phyloP scores from a whole-genome alignment of 2,113 vertebrate species.

The Etia nguti region DNA sequence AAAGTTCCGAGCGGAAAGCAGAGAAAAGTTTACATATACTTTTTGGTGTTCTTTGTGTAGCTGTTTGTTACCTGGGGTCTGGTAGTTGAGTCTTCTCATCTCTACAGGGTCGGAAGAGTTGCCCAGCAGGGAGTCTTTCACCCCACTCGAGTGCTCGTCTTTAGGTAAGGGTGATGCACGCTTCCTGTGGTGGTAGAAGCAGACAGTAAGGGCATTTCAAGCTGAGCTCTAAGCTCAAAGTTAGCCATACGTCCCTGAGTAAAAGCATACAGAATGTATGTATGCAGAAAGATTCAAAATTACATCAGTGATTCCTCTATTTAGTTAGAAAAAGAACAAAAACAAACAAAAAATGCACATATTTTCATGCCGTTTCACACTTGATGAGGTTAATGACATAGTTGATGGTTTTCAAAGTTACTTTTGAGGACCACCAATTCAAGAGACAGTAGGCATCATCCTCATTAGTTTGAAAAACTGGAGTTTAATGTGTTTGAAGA shows the following conservation, averaged over 20 bases:
- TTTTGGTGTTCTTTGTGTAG: neutral
- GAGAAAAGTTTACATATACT: neutral
- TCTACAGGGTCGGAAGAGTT: conserved; percentile 95
- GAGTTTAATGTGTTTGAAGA: conserved; percentile 59
- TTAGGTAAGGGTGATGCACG: conserved; percentile 91
- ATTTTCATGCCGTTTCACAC: neutral
- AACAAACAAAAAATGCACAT: neutral
- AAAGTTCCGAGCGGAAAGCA: neutral
- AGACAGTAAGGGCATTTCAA: neutral
- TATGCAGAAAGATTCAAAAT: neutral
- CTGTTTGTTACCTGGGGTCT: conserved; percentile 86
- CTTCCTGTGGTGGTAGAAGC: conserved; percentile 81
- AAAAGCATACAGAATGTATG: neutral
- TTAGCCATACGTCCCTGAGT: neutral
- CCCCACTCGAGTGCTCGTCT: conserved; percentile 89
- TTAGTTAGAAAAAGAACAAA: neutral
- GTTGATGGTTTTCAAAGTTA: conserved; percentile 35
- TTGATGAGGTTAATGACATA: conserved; percentile 37
- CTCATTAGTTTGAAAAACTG: conserved; percentile 45
- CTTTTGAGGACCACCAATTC: conserved; percentile 16
- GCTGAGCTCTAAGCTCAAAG: neutral
- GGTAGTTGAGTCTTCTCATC: conserved; percentile 96
- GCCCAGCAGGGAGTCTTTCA: conserved; percentile 91
- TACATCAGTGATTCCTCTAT: neutral
- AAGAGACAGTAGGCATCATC: conserved; percentile 11